Evolutionary conservation across 2,888 invertebrate genomes (phyloP).

Genomic region (Philaethria dido): DNA sequence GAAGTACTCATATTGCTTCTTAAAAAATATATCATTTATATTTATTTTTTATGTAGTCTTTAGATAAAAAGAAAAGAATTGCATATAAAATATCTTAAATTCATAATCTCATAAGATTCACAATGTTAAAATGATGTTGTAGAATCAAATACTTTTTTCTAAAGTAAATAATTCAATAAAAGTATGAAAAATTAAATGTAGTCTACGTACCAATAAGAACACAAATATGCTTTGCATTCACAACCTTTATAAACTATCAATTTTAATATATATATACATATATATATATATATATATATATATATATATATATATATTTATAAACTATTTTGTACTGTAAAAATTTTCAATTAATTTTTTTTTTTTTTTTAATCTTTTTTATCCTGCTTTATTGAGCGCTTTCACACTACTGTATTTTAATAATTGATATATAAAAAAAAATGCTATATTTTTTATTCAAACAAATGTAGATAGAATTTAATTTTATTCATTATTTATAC

Average conservation of each 20-base stretch:
- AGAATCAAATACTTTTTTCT: not conserved
- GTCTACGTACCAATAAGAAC: constrained; percentile 75
- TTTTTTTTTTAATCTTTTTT: constrained; percentile 26
- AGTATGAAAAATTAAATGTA: constrained; percentile 43
- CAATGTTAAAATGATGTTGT: not conserved
- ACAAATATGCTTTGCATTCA: constrained; percentile 49
- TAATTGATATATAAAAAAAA: not conserved
- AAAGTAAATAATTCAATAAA: not conserved
- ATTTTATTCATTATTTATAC: not conserved
- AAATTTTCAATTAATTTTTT: constrained; percentile 46
- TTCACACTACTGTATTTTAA: constrained; percentile 9
- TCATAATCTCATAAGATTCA: constrained; percentile 52
- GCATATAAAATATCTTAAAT: not conserved
- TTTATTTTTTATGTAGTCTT: not conserved
- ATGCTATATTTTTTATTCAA: not conserved
- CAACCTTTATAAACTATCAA: constrained; percentile 66
- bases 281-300: too few species aligned
- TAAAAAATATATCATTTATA: not conserved
- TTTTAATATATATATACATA: constrained; percentile 69
- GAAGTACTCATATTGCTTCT: not conserved
- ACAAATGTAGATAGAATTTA: not conserved
- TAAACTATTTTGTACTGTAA: constrained; percentile 43
- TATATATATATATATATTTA: constrained; percentile 63
- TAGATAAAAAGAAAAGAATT: not conserved
- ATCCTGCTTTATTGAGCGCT: constrained; percentile 56